phyloP scores from a whole-genome alignment of 2,113 vertebrate genomes.

The Heliornis fulica region DNA sequence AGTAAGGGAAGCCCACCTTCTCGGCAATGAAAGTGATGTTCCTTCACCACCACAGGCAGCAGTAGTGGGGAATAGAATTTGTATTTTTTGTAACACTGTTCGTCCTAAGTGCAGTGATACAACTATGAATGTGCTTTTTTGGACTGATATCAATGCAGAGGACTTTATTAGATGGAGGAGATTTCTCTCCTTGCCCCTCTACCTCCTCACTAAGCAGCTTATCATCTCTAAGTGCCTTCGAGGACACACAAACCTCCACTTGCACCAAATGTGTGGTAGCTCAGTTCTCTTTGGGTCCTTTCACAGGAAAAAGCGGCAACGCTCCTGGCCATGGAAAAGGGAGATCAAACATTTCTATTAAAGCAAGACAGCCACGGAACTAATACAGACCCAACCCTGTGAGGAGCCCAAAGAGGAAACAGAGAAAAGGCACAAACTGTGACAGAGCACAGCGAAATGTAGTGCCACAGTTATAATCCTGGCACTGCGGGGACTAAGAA shows the following conservation, averaged over 20 bases:
- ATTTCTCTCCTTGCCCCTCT: background rate
- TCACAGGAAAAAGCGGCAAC: background rate
- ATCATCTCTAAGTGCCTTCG: background rate
- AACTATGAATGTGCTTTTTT: background rate
- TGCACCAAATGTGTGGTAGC: accelerated
- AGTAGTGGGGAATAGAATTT: background rate
- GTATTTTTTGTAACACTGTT: background rate
- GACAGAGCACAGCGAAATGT: background rate
- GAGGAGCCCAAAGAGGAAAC: background rate
- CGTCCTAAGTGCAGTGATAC: background rate
- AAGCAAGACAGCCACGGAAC: background rate
- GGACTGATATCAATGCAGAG: background rate
- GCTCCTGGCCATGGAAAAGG: accelerated
- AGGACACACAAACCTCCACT: background rate
- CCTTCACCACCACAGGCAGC: background rate
- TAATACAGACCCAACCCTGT: background rate
- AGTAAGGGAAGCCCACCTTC: background rate
- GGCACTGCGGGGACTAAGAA: background rate
- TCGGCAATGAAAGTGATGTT: background rate
- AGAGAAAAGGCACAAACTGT: background rate
- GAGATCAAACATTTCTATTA: background rate
- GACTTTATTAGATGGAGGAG: background rate
- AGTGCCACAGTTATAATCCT: background rate
- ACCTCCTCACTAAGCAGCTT: background rate
- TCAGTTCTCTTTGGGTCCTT: background rate